Evolutionary conservation across 1,140 invertebrate genomes (phyloP).

Genomic region (Ruditapes philippinarum): DNA sequence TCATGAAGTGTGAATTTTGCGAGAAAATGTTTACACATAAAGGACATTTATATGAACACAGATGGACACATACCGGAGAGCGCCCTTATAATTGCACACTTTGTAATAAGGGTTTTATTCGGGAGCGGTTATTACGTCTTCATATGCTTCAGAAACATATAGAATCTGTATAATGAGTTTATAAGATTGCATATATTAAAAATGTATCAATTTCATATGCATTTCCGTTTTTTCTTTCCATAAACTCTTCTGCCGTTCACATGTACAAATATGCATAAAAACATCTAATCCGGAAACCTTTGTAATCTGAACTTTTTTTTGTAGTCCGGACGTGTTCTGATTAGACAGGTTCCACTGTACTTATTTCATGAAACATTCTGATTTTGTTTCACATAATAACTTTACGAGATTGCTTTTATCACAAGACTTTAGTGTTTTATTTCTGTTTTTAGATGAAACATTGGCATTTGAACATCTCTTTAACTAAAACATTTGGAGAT

Average conservation of each 20-base stretch:
- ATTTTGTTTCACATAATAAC: too few species aligned
- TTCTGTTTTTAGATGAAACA: too few species aligned
- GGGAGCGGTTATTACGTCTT: not conserved
- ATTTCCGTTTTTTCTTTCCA: not conserved
- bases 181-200: not conserved
- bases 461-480: too few species aligned
- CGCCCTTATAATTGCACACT: slow-evolving; percentile 54
- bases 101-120: slow-evolving; percentile 40
- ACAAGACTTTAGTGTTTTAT: too few species aligned
- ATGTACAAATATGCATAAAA: not conserved
- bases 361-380: too few species aligned
- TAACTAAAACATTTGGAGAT: too few species aligned
- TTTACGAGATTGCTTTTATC: too few species aligned
- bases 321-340: too few species aligned
- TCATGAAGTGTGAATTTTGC: slow-evolving; percentile 91
- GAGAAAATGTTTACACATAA: slow-evolving; percentile 87
- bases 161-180: not conserved
- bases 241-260: not conserved
- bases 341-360: too few species aligned
- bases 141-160: not conserved
- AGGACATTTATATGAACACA: slow-evolving; percentile 42
- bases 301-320: too few species aligned
- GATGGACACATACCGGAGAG: slow-evolving; percentile 66
- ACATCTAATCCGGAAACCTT: not conserved
- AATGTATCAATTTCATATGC: not conserved